Evolutionary conservation across 2,113 vertebrate species (phyloP).

Genomic region (Telmatochromis brachygnathus): DNA sequence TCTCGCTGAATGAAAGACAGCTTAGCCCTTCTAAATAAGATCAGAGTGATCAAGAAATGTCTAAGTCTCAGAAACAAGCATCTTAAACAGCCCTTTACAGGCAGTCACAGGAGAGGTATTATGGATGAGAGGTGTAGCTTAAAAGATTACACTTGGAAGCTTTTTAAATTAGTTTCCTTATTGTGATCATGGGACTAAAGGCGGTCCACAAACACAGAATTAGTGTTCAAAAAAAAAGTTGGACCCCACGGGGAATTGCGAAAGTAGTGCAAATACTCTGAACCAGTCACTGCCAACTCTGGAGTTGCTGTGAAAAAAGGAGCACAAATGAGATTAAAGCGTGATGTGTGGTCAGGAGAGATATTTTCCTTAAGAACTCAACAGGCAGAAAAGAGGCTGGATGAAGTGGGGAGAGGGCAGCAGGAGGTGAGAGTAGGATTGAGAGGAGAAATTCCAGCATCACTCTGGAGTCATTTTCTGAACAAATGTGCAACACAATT

Average conservation of each 20-base stretch:
- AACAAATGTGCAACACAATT: background rate
- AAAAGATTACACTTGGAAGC: conserved; percentile 50
- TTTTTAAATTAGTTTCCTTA: conserved; percentile 45
- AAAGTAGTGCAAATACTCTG: conserved; percentile 9
- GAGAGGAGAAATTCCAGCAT: background rate
- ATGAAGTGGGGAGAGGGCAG: background rate
- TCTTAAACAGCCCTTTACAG: conserved; percentile 27
- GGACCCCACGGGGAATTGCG: background rate
- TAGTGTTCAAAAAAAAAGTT: background rate
- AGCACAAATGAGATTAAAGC: conserved; percentile 30
- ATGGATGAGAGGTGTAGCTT: conserved; percentile 54
- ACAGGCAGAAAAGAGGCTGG: conserved; percentile 40
- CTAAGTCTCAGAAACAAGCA: conserved; percentile 37
- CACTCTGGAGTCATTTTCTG: background rate
- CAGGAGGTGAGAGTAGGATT: background rate
- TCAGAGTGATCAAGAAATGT: conserved; percentile 49
- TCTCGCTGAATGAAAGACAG: background rate
- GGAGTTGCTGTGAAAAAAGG: background rate
- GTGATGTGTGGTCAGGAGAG: conserved; percentile 28
- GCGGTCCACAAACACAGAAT: conserved; percentile 21
- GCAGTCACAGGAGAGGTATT: conserved; percentile 49
- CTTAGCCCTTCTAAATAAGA: conserved; percentile 9
- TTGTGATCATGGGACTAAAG: conserved; percentile 32
- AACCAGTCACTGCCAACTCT: background rate
- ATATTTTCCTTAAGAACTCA: conserved; percentile 32